Percentiles rank a stretch among this genome's conserved stretches.
phyloP scores from a whole-genome alignment of 1,140 invertebrate genomes.

The Halesus radiatus region DNA sequence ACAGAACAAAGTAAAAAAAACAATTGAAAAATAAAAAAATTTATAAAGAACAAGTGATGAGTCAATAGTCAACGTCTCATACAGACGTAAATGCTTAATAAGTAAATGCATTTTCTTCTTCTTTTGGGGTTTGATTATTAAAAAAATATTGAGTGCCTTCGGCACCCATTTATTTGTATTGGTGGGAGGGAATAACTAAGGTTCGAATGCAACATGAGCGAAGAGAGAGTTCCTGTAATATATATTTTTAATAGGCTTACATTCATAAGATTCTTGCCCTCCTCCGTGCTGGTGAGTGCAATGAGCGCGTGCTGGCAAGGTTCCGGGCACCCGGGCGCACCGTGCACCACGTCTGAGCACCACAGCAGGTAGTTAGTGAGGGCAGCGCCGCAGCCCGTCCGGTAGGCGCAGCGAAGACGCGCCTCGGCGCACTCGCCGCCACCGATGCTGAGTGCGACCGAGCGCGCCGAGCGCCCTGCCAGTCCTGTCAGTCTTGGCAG shows the following conservation, averaged over 20 bases:
- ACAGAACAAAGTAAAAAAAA: no score
- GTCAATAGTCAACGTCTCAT: no score
- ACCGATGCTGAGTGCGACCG: slow-evolving; percentile 57
- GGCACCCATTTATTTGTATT: no score
- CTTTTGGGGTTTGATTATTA: no score
- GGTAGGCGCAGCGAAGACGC: slow-evolving; percentile 78
- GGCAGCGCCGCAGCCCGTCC: slow-evolving; percentile 80
- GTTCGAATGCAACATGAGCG: no score
- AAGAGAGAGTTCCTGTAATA: no score
- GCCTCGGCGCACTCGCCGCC: slow-evolving; percentile 77
- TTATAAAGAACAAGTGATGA: no score
- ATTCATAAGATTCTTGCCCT: slow-evolving; percentile 81
- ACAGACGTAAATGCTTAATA: no score
- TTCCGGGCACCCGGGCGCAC: slow-evolving; percentile 74
- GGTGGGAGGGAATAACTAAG: no score
- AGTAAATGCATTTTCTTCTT: no score
- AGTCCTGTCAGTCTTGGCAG: neutral
- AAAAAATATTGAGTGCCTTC: no score
- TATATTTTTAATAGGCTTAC: slow-evolving; percentile 64
- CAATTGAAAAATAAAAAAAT: no score
- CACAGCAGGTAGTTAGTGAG: slow-evolving; percentile 81
- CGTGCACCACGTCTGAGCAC: slow-evolving; percentile 78
- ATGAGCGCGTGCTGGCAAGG: slow-evolving; percentile 82
- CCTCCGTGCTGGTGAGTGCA: slow-evolving; percentile 82
- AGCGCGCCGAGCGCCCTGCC: slow-evolving; percentile 61